Evolutionary conservation across 2,113 vertebrate genomes (phyloP).

Genomic region (Rattus norvegicus): GRCr8 NC_086039.1:56117501-56118000

Average conservation of each 20-base stretch:
- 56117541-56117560: background rate
- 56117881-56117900: background rate
- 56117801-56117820: background rate
- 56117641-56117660: background rate
- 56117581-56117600: background rate
- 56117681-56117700: background rate
- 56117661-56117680: background rate
- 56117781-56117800: background rate
- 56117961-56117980: background rate
- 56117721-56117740: background rate
- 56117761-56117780: background rate
- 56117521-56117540: background rate
- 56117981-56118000: background rate
- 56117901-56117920: background rate
- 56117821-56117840: background rate
- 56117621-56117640: background rate
- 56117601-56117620: background rate
- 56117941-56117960: background rate
- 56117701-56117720: background rate
- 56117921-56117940: conserved; percentile 13
- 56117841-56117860: background rate
- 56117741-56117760: background rate
- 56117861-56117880: background rate
- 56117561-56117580: background rate
- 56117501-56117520: background rate